Base-by-base conservation (phyloP, 2,888 invertebrate genomes). In the Lacanobia wlatinum region DNA sequence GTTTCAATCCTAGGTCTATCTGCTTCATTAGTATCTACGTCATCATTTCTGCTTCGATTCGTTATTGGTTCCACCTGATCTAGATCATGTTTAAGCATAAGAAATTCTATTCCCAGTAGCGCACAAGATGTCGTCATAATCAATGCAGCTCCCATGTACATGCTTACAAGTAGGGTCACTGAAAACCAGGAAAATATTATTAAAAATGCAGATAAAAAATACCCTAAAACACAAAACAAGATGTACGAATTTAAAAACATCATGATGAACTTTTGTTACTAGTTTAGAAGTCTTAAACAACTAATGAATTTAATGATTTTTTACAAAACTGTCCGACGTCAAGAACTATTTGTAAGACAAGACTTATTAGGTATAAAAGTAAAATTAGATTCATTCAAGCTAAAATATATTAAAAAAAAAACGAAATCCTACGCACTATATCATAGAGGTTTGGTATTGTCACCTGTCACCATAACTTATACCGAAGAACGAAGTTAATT, bases 1-100 rank as follows among this genome's bases (percentile, higher is more conserved):
- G 84, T 83, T 69, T 87, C 75, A n/a, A 92, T 79, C 10, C 76
- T 68, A 21, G 64, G 66, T n/a, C n/a, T 71, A 7, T 53, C 61
- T 16, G 78, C 65, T 7, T 34, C 46, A 10, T 28, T 18, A 59
- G 34, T 6, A 43, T 12, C 62, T 21, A 61, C 10, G 14, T 14
- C 7, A 28, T 14, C 1, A 18, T 34, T 38, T 34, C 16, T 38
- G n/a, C 12, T 12, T 21, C 1, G 73, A 40, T 78, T 77, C 3
- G 55, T 7, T n/a, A n/a, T 67, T 0, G 90, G 87, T 14, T 71
- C 76, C 3, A 88, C 75, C 2, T 71, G 55, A 12, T 81, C 66
- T 23, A 94, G 75, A 55, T 94, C 93, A 64, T 92, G 88, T 73
- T 87, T 84, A 0, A 94, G 84, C 64, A 93, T 71, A 7, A 87